Base-by-base conservation (phyloP, 2,888 invertebrate species). In the Therioaphis trifolii region DNA sequence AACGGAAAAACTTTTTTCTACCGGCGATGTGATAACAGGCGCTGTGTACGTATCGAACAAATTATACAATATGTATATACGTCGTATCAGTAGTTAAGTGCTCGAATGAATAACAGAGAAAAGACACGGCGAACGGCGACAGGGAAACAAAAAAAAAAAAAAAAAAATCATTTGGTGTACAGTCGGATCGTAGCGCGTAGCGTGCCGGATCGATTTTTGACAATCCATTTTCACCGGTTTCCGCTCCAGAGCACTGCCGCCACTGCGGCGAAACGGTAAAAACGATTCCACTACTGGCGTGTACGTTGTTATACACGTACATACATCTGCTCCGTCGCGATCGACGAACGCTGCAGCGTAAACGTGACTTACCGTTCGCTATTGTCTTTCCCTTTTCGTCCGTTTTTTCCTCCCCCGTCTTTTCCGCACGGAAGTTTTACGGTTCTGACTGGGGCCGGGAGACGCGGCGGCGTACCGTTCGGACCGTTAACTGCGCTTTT, bases 191-290 rank as follows among this genome's bases (percentile, higher is more conserved):
- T n/a, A 55, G 27, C 4, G 21, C n/a, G 15, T 11, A 24, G 55
- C 55, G 74, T 74, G 74, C 29, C 74, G 55, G 74, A 74, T 74
- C 21, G 55, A 74, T 74, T 74, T 74, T 40, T 3, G 74, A 55
- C 74, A 74, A 74, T 74, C 55, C 74, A 40, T 74, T 74, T 55
- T 74, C 74, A 40, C 74, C 74, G 18, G 74, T 74, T 74, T 74
- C 74, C 74, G 55, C 74, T 55, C 55, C 74, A 40, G 21, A 74
- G 74, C 15, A 40, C 27, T 29, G 55, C 21, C 55, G n/a, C 29
- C 9, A 12, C 15, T 29, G n/a, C 52, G 4, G 24, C 55, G n/a
- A 74, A 55, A 7, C 14, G 27, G 14, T 27, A 21, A n/a, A 21
- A 58, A 21, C 4, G 29, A 27, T 27, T 61, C 5, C 29, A 29